phyloP scores from a whole-genome alignment of 1,140 invertebrate species.

The Phocides pigmalion region DNA sequence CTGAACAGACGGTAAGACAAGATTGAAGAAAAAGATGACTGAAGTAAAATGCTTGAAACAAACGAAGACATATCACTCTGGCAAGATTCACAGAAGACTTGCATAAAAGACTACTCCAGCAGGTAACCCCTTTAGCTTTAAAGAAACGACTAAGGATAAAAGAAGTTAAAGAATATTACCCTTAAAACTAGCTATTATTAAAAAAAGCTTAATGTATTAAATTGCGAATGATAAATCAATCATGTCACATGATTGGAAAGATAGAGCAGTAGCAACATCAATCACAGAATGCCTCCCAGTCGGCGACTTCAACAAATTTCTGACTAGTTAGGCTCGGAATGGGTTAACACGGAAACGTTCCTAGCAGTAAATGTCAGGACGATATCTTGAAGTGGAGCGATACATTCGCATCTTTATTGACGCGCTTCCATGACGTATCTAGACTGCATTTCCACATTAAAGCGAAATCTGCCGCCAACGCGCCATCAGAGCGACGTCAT shows the following conservation, averaged over 20 bases:
- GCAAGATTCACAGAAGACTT: too few relatives aligned
- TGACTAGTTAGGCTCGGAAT: conserved; percentile 11
- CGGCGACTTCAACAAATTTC: conserved; percentile 7
- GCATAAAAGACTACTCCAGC: too few relatives aligned
- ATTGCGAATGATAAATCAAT: background rate
- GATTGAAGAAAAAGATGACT: too few relatives aligned
- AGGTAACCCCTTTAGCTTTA: too few relatives aligned
- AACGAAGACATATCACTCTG: too few relatives aligned
- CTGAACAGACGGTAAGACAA: too few relatives aligned
- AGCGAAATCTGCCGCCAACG: conserved; percentile 22
- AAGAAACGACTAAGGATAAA: too few relatives aligned
- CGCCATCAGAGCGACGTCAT: conserved; percentile 10
- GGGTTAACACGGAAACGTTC: conserved; percentile 26
- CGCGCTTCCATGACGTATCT: conserved; percentile 31
- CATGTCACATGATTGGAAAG: background rate
- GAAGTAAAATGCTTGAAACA: too few relatives aligned
- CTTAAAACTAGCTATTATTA: too few relatives aligned
- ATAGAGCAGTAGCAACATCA: conserved; percentile 8
- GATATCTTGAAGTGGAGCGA: conserved; percentile 25
- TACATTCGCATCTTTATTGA: conserved; percentile 30
- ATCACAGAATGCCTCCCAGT: background rate
- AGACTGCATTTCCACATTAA: conserved; percentile 25
- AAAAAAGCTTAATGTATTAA: background rate
- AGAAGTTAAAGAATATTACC: too few relatives aligned
- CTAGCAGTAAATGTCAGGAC: conserved; percentile 32